These are phyloP conservation scores for Tetraneura akinire DNA, from an alignment of 1,140 invertebrate species.

Conservation along the genomic window DNA sequence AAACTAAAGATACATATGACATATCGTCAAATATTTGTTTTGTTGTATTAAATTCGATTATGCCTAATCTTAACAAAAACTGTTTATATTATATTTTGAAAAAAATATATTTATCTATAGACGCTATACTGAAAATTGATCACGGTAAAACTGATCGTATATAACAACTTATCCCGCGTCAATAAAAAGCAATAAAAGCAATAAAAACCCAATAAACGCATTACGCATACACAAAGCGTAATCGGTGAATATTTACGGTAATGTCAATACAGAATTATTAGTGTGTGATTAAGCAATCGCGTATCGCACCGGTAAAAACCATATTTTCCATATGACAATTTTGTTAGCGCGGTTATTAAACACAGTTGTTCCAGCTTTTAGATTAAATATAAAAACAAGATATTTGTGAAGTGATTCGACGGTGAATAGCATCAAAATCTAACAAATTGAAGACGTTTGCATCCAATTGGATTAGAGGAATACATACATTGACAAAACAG, in stretches of 20 bases:
- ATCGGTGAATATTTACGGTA: background rate
- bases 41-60: no score
- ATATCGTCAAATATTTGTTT: no score
- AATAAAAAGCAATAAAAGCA: no score
- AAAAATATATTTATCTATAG: no score
- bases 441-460: conserved; percentile 36
- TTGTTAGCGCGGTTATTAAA: background rate
- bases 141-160: no score
- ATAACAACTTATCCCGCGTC: no score
- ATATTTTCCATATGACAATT: background rate
- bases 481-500: conserved; percentile 55
- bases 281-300: background rate
- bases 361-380: background rate
- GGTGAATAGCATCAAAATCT: conserved; percentile 41
- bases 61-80: no score
- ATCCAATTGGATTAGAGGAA: conserved; percentile 52
- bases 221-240: no score
- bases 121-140: no score
- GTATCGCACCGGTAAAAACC: background rate
- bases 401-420: conserved; percentile 52
- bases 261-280: background rate
- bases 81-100: no score
- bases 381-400: background rate
- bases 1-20: no score
- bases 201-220: no score